These are phyloP conservation scores for Calidris pygmaea DNA, from an alignment of 2,113 vertebrate species.

Conservation along the genomic window DNA sequence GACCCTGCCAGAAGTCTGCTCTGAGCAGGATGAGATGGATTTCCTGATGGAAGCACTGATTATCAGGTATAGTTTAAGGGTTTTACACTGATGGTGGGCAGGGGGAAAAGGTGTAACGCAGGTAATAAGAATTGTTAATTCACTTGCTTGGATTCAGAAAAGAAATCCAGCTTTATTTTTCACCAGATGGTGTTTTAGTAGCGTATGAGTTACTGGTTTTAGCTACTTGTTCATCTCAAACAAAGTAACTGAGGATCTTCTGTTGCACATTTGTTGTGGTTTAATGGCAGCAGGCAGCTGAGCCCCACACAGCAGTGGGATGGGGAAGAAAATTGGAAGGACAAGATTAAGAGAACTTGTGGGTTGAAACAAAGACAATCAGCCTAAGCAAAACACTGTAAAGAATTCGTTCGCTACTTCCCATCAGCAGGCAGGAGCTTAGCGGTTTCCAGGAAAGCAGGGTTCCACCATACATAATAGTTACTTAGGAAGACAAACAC, in stretches of 20 bases:
- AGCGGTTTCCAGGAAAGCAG: not conserved
- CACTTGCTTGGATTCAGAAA: not conserved
- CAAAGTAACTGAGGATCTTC: not conserved
- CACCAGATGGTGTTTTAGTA: not conserved
- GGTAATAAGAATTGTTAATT: not conserved
- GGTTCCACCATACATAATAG: not conserved
- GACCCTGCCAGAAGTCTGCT: constrained; percentile 93
- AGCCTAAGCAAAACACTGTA: not conserved
- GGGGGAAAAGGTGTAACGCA: not conserved
- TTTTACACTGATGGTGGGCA: not conserved
- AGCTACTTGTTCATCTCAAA: not conserved
- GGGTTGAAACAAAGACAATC: not conserved
- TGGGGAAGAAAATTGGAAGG: not conserved
- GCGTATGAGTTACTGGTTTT: not conserved
- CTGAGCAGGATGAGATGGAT: constrained; percentile 90
- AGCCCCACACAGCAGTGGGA: not conserved
- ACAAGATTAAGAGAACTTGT: not conserved
- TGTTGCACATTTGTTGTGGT: not conserved
- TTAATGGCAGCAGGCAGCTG: not conserved
- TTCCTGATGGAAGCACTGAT: constrained; percentile 92
- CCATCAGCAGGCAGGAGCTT: not conserved
- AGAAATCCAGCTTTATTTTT: not conserved
- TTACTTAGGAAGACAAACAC: not conserved
- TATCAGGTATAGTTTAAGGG: constrained; percentile 80
- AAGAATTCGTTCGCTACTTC: not conserved